Conservation (phyloP, 2,888 invertebrate species). For the Ctenicera cuprea region DNA sequence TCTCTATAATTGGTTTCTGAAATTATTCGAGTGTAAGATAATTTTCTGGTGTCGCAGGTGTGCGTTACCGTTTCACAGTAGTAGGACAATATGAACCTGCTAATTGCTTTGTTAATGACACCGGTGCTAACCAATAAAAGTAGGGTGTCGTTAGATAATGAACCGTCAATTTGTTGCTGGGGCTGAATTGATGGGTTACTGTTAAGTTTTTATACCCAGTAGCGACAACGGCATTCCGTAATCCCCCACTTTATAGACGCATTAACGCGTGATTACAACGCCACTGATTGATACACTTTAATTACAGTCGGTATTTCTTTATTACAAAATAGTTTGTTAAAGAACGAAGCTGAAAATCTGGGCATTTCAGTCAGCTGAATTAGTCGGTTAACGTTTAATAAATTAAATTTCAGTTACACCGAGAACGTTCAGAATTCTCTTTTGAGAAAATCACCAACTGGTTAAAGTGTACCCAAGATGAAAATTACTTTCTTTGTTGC, state of each 20-base stretch:
- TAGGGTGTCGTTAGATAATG: conserved; percentile 56
- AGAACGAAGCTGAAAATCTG: conserved; percentile 1
- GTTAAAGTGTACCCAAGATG: conserved; percentile 49
- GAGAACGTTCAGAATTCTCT: conserved; percentile 9
- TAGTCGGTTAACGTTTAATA: conserved; percentile 32
- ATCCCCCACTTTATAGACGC: conserved; percentile 44
- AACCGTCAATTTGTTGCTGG: conserved; percentile 56
- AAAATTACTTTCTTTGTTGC: conserved; percentile 46
- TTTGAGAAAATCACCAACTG: conserved; percentile 24
- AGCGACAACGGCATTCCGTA: conserved; percentile 49
- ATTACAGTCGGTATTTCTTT: conserved; percentile 29
- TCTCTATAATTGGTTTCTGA: not conserved
- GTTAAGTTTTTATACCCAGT: conserved; percentile 54
- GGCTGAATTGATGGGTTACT: conserved; percentile 55
- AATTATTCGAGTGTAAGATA: conserved; percentile 7
- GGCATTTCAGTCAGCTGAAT: not conserved
- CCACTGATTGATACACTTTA: conserved; percentile 29
- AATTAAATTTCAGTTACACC: conserved; percentile 27
- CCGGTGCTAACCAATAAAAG: conserved; percentile 57
- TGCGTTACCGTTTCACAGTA: conserved; percentile 11
- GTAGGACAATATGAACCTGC: conserved; percentile 54
- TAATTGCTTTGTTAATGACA: conserved; percentile 59
- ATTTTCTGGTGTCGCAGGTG: conserved; percentile 50
- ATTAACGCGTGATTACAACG: conserved; percentile 40
- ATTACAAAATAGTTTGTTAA: conserved; percentile 15